Base-by-base conservation (phyloP, 2,113 vertebrate species). In the Amphilophus citrinellus region DNA sequence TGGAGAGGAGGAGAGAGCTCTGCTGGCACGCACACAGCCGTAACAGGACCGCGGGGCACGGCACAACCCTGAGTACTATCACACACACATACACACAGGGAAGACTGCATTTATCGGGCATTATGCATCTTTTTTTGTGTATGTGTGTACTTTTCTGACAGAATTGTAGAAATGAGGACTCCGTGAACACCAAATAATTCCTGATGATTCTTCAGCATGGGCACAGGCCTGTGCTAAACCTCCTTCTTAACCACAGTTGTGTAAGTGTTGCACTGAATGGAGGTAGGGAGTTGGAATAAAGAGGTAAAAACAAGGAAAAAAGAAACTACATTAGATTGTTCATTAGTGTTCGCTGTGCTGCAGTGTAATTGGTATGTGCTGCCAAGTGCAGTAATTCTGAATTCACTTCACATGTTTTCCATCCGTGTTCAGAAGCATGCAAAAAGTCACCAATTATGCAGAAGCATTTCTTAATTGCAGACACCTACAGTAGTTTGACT, bases 21-120 rank as follows among this genome's bases (percentile, higher is more conserved):
- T 91, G 91, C 89, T 95, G 92, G 94, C 94, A 95, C 92, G 93
- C 94, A 94, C 90, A 88, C 89, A 87, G 90, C 86, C 75, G 88
- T 91, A 94, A 88, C 62, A 56, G 92, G 92, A 92, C 94, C 84
- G 84, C 82, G 5, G 92, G 94, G 89, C 93, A 93, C 83, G n/a
- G 86, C 82, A 87, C 89, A 91, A 86, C 87, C 83, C 91, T 42
- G 80, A 87, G 82, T 92, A 89, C 88, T 89, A 89, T 88, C 90
- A 20, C 50, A 6, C 85, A 80, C 68, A 73, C 47, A 73, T 24
- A 73, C 73, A 22, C 68, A 88, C 84, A 79, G 82, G 86, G 71
- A 91, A 81, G 78, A 85, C 80, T 79, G 85, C 73, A 88, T 47
- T 80, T 80, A 87, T 92, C 84, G 53, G 62, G 58, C 77, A 80